Conservation (phyloP, 2,113 vertebrate species). For the Rhea pennata region DNA sequence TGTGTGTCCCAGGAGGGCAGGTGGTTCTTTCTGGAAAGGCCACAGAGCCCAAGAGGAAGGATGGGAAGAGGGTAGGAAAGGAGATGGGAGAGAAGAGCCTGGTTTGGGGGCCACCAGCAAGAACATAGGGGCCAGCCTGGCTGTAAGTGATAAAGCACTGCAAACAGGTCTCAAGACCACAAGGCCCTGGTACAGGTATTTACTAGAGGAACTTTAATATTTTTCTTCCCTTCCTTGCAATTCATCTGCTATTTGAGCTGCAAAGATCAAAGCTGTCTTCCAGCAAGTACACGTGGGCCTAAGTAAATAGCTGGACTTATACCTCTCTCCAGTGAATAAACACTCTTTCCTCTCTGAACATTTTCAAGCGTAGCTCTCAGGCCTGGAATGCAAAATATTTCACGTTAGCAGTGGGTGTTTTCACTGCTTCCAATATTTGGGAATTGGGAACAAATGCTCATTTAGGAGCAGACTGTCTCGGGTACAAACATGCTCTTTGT, state of each 20-base stretch:
- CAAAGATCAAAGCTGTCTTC: slow-evolving; percentile 75
- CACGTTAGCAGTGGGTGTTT: slow-evolving; percentile 75
- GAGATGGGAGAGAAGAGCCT: background rate
- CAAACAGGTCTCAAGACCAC: background rate
- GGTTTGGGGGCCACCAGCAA: background rate
- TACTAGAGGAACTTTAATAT: slow-evolving; percentile 18
- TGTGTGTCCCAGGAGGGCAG: background rate
- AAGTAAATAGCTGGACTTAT: slow-evolving; percentile 70
- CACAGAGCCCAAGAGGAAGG: fast-evolving
- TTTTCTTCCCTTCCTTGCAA: slow-evolving; percentile 47
- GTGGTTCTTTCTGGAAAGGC: background rate
- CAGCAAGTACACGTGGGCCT: slow-evolving; percentile 49
- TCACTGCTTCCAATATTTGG: slow-evolving; percentile 68
- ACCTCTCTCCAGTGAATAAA: slow-evolving; percentile 75
- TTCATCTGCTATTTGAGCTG: slow-evolving; percentile 35
- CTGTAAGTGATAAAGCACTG: background rate
- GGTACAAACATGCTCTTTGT: slow-evolving; percentile 72
- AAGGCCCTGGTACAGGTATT: slow-evolving; percentile 1
- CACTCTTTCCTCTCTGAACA: slow-evolving; percentile 71
- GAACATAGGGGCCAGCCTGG: background rate
- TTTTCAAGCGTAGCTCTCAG: slow-evolving; percentile 68
- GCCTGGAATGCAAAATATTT: slow-evolving; percentile 78
- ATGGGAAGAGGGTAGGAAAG: background rate
- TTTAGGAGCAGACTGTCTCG: slow-evolving; percentile 70
- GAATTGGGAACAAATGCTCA: slow-evolving; percentile 76